Evolutionary conservation across 2,888 invertebrate species (phyloP).

Genomic region (Gymnoscelis rufifasciata): DNA sequence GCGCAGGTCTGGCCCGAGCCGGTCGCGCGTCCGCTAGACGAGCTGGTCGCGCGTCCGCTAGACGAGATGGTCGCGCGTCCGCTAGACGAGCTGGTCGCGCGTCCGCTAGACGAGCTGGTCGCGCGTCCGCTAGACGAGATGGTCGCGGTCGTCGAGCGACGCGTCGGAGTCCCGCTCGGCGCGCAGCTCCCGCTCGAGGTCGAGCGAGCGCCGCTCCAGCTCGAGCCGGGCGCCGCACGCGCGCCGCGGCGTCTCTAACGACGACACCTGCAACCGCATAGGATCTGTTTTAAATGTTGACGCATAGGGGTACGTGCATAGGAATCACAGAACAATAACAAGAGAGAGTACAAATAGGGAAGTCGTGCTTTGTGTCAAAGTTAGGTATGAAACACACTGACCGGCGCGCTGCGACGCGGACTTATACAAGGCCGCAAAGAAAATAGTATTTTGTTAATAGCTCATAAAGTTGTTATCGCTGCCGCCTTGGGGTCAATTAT

Average conservation of each 20-base stretch:
- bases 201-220: slow-evolving; percentile 72
- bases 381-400: too few species aligned
- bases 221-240: slow-evolving; percentile 52
- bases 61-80: slow-evolving; percentile 43
- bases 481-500: too few species aligned
- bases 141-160: slow-evolving; percentile 70
- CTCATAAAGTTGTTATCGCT: too few species aligned
- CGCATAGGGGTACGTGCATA: slow-evolving; percentile 5
- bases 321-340: not conserved
- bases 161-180: slow-evolving; percentile 65
- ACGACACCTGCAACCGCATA: slow-evolving; percentile 56
- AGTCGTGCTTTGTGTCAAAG: too few species aligned
- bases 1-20: slow-evolving; percentile 72
- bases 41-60: slow-evolving; percentile 38
- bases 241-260: slow-evolving; percentile 60
- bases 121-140: slow-evolving; percentile 55
- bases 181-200: slow-evolving; percentile 73
- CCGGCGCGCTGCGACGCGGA: too few species aligned
- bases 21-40: slow-evolving; percentile 44
- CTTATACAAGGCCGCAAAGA: too few species aligned
- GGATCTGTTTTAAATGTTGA: slow-evolving; percentile 18
- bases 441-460: too few species aligned
- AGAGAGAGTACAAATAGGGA: too few species aligned
- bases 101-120: slow-evolving; percentile 52
- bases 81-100: slow-evolving; percentile 53